Base-by-base conservation (phyloP, 1,140 invertebrate genomes). In the Goniozus legneri region DNA sequence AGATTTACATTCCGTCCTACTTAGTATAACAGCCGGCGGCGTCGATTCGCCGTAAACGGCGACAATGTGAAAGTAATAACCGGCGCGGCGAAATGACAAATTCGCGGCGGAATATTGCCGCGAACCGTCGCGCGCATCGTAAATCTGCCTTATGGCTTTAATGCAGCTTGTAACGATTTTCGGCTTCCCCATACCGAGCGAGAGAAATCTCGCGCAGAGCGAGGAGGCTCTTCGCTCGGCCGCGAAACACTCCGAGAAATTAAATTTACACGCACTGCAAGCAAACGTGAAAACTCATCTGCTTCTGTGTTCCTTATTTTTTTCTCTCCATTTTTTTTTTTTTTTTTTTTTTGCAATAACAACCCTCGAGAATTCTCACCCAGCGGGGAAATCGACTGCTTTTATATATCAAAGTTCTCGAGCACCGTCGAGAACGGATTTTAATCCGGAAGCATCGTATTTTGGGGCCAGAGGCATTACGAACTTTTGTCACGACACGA, bases 1-100 rank as follows among this genome's bases (percentile, higher is more conserved):
- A n/a, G n/a, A n/a, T n/a, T n/a, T n/a, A n/a, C n/a, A n/a, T n/a
- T n/a, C n/a, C n/a, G n/a, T n/a, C n/a, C 47, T 45, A 32, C 50
- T 54, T 46, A 47, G 24, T 46, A 43, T 43, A 48, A n/a, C 43
- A 21, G 12, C 42, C 10, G 14, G 30, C 36, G 16, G 42, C 44
- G 48, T 45, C 22, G 14, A 8, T 18, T 15, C 44, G 16, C 40
- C 36, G 35, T 24, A 16, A 51, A 42, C 42, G 15, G 27, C 54
- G 45, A 50, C 54, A 59, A 57, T 44, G 45, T 48, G 51, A 59
- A 57, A 57, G 56, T 49, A 59, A 59, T 59, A 59, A 59, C 44
- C 47, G n/a, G 43, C 50, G 38, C 46, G 36, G 56, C 27, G 34
- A 59, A 57, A 59, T 59, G 56, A 59, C 56, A 59, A 59, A 59